Conservation (phyloP, 2,113 vertebrate species). For the Macrotus californicus region DNA sequence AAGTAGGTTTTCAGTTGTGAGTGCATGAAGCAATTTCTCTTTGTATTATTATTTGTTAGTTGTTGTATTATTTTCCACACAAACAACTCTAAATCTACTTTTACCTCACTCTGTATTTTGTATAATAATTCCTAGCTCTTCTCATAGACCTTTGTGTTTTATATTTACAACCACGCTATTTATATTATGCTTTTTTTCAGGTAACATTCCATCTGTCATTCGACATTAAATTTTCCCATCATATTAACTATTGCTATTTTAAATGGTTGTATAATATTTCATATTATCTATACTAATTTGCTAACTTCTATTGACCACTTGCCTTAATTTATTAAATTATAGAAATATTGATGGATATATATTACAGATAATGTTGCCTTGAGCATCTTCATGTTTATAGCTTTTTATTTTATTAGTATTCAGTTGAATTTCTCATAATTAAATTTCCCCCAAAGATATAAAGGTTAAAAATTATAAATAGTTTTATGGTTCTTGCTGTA, state of each 20-base stretch:
- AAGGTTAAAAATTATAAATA: background rate
- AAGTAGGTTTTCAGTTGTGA: background rate
- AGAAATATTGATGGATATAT: background rate
- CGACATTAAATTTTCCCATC: background rate
- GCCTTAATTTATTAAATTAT: constrained; percentile 1
- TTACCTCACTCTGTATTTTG: background rate
- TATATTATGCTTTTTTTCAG: background rate
- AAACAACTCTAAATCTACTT: background rate
- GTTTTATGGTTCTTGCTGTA: background rate
- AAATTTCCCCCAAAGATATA: background rate
- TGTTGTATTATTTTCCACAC: background rate
- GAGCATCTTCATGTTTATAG: background rate
- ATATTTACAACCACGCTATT: background rate
- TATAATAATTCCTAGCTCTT: constrained; percentile 6
- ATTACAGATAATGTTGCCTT: background rate
- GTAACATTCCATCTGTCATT: background rate
- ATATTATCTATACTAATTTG: background rate
- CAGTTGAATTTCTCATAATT: background rate
- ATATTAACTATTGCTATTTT: background rate
- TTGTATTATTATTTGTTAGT: background rate
- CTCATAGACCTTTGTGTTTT: background rate
- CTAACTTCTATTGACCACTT: constrained; percentile 3
- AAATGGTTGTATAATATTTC: background rate
- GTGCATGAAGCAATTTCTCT: background rate
- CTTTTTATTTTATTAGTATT: constrained; percentile 10